These are phyloP conservation scores for Oncorhynchus tshawytscha DNA, from an alignment of 2,113 vertebrate species.

Conservation along the genomic window DNA sequence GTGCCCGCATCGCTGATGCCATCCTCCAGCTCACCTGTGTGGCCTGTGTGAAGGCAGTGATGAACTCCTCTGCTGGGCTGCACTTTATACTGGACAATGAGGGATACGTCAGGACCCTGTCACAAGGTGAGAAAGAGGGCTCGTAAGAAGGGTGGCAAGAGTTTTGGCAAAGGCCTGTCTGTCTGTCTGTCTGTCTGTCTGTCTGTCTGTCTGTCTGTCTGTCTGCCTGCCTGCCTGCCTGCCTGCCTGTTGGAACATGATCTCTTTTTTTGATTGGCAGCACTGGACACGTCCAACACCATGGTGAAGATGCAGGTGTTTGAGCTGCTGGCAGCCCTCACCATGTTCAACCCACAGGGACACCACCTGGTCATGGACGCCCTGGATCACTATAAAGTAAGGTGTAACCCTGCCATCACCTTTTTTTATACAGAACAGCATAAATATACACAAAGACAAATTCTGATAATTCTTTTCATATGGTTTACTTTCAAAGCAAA, in stretches of 20 bases:
- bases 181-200: not conserved
- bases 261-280: slow-evolving; percentile 60
- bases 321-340: slow-evolving; percentile 87
- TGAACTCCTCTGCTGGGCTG: slow-evolving; percentile 87
- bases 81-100: slow-evolving; percentile 87
- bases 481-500: too few relatives aligned
- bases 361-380: slow-evolving; percentile 82
- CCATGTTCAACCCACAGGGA: slow-evolving; percentile 82
- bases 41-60: slow-evolving; percentile 82
- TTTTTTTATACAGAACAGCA: not conserved
- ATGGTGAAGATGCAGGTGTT: slow-evolving; percentile 97
- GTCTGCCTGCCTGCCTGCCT: too few relatives aligned
- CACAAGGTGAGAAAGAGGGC: slow-evolving; percentile 74
- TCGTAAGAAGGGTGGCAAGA: not conserved
- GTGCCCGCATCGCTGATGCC: slow-evolving; percentile 81
- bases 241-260: not conserved
- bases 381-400: slow-evolving; percentile 89
- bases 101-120: slow-evolving; percentile 86
- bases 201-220: not conserved
- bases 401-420: too few relatives aligned
- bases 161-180: not conserved
- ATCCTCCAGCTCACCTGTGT: slow-evolving; percentile 91
- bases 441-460: too few relatives aligned
- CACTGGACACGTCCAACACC: slow-evolving; percentile 87
- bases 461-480: too few relatives aligned